phyloP scores from a whole-genome alignment of 2,797 vertebrate genomes.

The Channallabes apus region DNA sequence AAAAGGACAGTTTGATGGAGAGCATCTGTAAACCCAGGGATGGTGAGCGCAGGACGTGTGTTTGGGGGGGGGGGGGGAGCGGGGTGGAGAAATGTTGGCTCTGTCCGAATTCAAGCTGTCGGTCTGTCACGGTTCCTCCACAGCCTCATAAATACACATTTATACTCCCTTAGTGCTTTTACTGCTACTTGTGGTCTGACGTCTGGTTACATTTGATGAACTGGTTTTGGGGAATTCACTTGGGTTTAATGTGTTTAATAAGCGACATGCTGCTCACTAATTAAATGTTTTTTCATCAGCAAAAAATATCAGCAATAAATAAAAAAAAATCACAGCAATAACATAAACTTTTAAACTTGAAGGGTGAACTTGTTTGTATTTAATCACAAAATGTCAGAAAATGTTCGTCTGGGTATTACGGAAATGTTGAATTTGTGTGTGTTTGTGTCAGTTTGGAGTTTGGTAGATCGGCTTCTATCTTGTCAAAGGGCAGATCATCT shows the following conservation, averaged over 20 bases:
- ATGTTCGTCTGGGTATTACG: no score
- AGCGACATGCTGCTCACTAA: no score
- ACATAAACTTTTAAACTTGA: no score
- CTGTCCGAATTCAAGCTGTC: neutral
- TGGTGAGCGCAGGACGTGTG: neutral
- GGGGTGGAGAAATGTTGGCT: neutral
- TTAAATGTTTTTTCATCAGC: no score
- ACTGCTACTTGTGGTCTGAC: neutral
- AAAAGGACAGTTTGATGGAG: constrained; percentile 26
- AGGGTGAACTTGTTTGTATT: no score
- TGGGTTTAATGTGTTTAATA: no score
- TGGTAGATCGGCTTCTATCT: neutral
- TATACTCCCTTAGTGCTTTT: neutral
- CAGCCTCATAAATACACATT: neutral
- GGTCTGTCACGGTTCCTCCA: neutral
- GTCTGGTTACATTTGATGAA: neutral
- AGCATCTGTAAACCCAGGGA: constrained; percentile 10
- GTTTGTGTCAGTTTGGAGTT: neutral
- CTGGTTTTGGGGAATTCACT: neutral
- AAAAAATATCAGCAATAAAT: no score
- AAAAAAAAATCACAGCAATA: no score
- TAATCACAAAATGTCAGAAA: no score
- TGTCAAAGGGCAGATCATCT: neutral
- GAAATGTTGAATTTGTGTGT: neutral
- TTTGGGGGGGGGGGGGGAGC: no score